Evolutionary conservation across 2,888 invertebrate species (phyloP).

Genomic region (Callyntrura sp.): DNA sequence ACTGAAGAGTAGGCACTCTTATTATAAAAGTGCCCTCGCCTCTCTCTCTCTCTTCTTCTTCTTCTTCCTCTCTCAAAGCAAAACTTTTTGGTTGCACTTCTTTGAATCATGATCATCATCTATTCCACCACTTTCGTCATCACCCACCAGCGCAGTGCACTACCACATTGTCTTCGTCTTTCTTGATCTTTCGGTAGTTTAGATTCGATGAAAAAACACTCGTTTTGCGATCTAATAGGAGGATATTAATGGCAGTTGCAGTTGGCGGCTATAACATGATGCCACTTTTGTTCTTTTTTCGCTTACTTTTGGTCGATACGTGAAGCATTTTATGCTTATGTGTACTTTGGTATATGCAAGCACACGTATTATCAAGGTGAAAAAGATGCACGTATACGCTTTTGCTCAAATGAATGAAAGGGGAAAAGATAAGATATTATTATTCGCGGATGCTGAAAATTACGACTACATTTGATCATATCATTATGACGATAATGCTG

Average conservation of each 20-base stretch:
- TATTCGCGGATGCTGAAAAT: conserved; percentile 25
- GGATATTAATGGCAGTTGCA: conserved; percentile 23
- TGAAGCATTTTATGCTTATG: no score
- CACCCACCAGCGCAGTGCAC: neutral
- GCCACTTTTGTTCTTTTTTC: conserved; percentile 45
- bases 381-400: neutral
- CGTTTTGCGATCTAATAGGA: conserved; percentile 1
- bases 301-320: neutral
- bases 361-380: neutral
- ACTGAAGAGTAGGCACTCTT: neutral
- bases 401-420: neutral
- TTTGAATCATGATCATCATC: conserved; percentile 3
- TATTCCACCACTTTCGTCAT: neutral
- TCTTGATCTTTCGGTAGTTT: neutral
- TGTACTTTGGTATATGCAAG: neutral
- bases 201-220: conserved; percentile 9
- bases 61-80: neutral
- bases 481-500: neutral
- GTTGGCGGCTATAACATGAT: conserved; percentile 41
- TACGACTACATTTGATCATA: conserved; percentile 33
- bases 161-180: neutral
- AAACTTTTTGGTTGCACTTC: conserved; percentile 29
- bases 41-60: neutral
- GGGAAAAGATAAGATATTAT: neutral
- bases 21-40: neutral